Evolutionary conservation across 1,140 invertebrate species (phyloP).

Genomic region (Bombus picipes): DNA sequence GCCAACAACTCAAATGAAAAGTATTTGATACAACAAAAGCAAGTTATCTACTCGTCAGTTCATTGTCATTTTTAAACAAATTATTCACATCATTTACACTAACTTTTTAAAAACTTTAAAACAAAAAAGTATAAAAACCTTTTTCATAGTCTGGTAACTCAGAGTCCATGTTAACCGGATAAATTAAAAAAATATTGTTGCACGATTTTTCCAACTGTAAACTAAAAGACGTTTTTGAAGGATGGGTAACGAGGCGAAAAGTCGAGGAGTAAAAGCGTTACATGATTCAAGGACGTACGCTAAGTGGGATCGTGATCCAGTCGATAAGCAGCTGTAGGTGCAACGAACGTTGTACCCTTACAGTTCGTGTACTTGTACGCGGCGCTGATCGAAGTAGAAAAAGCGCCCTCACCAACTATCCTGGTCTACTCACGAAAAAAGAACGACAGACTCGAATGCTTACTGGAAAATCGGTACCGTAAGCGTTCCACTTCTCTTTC

Average conservation of each 20-base stretch:
- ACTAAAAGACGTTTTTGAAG: slow-evolving; percentile 24
- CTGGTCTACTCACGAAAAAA: slow-evolving; percentile 13
- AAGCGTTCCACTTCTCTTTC: slow-evolving; percentile 76
- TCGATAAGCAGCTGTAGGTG: slow-evolving; percentile 66
- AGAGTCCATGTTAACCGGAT: not conserved
- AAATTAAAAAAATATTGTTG: not conserved
- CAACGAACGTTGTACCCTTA: slow-evolving; percentile 53
- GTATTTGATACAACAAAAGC: slow-evolving; percentile 69
- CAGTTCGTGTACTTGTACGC: slow-evolving; percentile 24
- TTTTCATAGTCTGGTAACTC: not conserved
- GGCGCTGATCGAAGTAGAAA: slow-evolving; percentile 31
- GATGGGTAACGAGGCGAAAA: slow-evolving; percentile 68
- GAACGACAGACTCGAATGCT: slow-evolving; percentile 44
- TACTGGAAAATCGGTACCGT: slow-evolving; percentile 78
- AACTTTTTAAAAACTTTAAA: not conserved
- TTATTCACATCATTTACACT: slow-evolving; percentile 12
- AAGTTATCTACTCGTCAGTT: slow-evolving; percentile 69
- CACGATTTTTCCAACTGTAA: not conserved
- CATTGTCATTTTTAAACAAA: slow-evolving; percentile 70
- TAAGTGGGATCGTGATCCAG: slow-evolving; percentile 70
- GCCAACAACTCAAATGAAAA: slow-evolving; percentile 67
- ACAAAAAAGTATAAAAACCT: too few species aligned
- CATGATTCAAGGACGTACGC: slow-evolving; percentile 76
- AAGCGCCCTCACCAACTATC: slow-evolving; percentile 6
- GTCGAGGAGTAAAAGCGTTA: slow-evolving; percentile 77